phyloP scores from a whole-genome alignment of 2,113 vertebrate species.

The Bucco capensis region DNA sequence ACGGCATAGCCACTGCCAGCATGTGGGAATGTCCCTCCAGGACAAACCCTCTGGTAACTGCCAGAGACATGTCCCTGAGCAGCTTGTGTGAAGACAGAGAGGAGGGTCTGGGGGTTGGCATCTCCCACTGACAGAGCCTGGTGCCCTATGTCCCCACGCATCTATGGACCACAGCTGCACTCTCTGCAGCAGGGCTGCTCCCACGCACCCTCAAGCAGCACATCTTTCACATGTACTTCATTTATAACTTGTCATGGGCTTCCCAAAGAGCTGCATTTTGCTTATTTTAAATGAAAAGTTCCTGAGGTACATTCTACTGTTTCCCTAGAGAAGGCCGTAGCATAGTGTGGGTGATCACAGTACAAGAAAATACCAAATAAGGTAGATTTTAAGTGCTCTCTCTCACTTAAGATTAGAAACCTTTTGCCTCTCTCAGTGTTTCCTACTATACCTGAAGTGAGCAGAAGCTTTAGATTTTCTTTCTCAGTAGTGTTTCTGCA shows the following conservation, averaged over 20 bases:
- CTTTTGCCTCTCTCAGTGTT: not conserved
- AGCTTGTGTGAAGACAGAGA: not conserved
- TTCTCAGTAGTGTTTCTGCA: not conserved
- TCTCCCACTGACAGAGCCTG: not conserved
- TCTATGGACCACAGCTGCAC: not conserved
- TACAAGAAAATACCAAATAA: not conserved
- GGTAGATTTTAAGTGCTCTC: not conserved
- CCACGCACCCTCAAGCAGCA: not conserved
- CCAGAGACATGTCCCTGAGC: not conserved
- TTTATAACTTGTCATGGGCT: not conserved
- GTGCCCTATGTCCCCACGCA: accelerated
- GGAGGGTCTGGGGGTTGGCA: not conserved
- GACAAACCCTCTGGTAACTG: not conserved
- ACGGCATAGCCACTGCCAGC: not conserved
- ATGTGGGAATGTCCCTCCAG: not conserved
- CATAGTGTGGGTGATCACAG: not conserved
- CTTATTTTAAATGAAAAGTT: not conserved
- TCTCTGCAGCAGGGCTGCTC: not conserved
- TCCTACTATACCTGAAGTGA: not conserved
- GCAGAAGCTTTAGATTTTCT: not conserved
- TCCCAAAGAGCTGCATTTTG: not conserved
- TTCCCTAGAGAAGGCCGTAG: not conserved
- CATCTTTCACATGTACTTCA: not conserved
- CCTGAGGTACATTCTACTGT: not conserved
- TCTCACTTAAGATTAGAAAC: not conserved